These are phyloP conservation scores for Leptonema lineaticorne DNA, from an alignment of 1,140 invertebrate species.

Conservation along the genomic window DNA sequence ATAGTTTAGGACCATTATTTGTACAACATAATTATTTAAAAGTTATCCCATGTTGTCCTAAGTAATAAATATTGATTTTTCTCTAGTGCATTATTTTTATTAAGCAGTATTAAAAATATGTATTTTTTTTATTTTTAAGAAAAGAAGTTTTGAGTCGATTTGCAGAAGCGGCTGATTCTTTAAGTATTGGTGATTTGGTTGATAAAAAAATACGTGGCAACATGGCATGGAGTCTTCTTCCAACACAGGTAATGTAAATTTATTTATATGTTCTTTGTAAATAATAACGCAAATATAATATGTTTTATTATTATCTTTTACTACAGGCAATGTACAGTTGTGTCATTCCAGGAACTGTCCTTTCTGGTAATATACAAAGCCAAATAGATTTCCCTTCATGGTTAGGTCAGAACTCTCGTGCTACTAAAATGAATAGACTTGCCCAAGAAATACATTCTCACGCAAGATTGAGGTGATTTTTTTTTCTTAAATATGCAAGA, in stretches of 20 bases:
- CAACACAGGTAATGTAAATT: slow-evolving; percentile 66
- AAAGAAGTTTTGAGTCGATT: slow-evolving; percentile 66
- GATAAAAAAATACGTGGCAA: slow-evolving; percentile 76
- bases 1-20: slow-evolving; percentile 91
- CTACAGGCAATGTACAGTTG: slow-evolving; percentile 83
- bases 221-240: slow-evolving; percentile 88
- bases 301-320: neutral
- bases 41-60: slow-evolving; percentile 66
- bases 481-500: neutral
- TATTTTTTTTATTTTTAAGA: slow-evolving; percentile 48
- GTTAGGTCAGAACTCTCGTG: slow-evolving; percentile 93
- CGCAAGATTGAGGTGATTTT: slow-evolving; percentile 68
- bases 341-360: slow-evolving; percentile 82
- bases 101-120: too few relatives aligned
- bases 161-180: slow-evolving; percentile 77
- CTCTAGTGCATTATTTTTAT: slow-evolving; percentile 5
- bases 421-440: slow-evolving; percentile 79
- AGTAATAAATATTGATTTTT: slow-evolving; percentile 54
- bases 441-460: slow-evolving; percentile 81
- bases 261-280: neutral
- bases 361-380: slow-evolving; percentile 75
- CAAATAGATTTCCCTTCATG: slow-evolving; percentile 91
- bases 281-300: neutral
- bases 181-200: slow-evolving; percentile 84
- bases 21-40: slow-evolving; percentile 96